Percentiles rank a stretch among this genome's conserved stretches.
phyloP scores from a whole-genome alignment of 2,113 vertebrate species.

The Engystomops pustulosus region DNA sequence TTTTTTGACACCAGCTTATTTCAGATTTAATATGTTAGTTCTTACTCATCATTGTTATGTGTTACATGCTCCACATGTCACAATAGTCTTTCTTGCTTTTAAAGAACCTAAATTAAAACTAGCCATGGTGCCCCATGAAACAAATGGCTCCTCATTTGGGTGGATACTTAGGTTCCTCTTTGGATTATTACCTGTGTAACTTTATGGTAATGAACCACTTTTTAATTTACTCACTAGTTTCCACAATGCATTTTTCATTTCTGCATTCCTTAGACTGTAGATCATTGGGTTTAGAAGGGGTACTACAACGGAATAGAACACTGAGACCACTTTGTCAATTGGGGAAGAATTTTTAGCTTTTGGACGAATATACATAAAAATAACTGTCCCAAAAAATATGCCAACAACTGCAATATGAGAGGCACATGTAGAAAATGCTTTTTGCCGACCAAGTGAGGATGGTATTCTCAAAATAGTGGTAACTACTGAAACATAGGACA shows the following conservation, averaged over 20 bases:
- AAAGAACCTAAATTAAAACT: too few relatives aligned
- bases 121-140: too few relatives aligned
- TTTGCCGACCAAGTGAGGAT: constrained; percentile 15
- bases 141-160: too few relatives aligned
- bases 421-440: constrained; percentile 54
- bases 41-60: too few relatives aligned
- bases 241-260: constrained; percentile 23
- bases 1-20: too few relatives aligned
- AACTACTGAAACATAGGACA: constrained; percentile 28
- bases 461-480: constrained; percentile 23
- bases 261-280: constrained; percentile 45
- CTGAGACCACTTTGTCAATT: constrained; percentile 42
- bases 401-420: constrained; percentile 40
- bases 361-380: constrained; percentile 46
- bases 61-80: too few relatives aligned
- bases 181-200: too few relatives aligned
- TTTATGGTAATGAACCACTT: constrained; percentile 7
- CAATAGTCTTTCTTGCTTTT: too few relatives aligned
- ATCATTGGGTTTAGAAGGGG: constrained; percentile 54
- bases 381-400: constrained; percentile 49
- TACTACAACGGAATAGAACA: constrained; percentile 38
- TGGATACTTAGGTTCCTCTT: too few relatives aligned
- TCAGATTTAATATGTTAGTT: too few relatives aligned
- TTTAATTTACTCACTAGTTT: constrained; percentile 39
- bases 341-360: constrained; percentile 11